Evolutionary conservation across 1,140 invertebrate genomes (phyloP), one percentile per base, ranked within the genome.

Genomic region (Aleiodes sp.): DNA sequence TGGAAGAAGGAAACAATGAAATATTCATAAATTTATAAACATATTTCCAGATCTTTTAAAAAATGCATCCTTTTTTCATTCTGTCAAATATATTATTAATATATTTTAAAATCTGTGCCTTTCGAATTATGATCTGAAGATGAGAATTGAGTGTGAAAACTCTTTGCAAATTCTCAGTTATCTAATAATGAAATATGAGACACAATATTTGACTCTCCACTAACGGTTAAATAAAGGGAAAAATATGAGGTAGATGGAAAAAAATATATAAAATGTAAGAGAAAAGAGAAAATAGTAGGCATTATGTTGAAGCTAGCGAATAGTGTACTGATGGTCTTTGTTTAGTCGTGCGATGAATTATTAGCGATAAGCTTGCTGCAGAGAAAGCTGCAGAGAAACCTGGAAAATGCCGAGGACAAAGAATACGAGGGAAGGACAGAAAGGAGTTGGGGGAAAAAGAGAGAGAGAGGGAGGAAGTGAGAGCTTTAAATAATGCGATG

Each of bases 401-500:
- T 60, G 74, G 43, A 72, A 75, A 77, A 78, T 73, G 67, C 72
- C 68, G 67, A 72, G 73, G 73, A 75, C 77, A 73, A 78, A 79
- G 77, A 79, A 75, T 77, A 68, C 24, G 24, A 56, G 28, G 26
- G 14, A 59, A 29, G n/a, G n/a, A n/a, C n/a, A n/a, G n/a, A 59
- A 59, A 59, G 12, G 29, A 14, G 28, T 33, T 8, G 7, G 12
- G 31, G 7, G n/a, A 2, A 52, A 31, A 59, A 59, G 14, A 59
- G 14, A 59, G 12, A 31, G 14, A 14, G 28, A 59, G 26, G 29
- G 24, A 29, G 75, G 68, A 62, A 73, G 70, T 74, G 78, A 78
- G 73, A 76, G 74, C 69, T 77, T 78, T 79, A 78, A 80, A 79
- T 80, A 80, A 80, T 79, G 73, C 76, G 76, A 77, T 70, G 70